These are phyloP conservation scores for Parnassius apollo DNA, from an alignment of 2,888 invertebrate genomes.

Conservation along the genomic window DNA sequence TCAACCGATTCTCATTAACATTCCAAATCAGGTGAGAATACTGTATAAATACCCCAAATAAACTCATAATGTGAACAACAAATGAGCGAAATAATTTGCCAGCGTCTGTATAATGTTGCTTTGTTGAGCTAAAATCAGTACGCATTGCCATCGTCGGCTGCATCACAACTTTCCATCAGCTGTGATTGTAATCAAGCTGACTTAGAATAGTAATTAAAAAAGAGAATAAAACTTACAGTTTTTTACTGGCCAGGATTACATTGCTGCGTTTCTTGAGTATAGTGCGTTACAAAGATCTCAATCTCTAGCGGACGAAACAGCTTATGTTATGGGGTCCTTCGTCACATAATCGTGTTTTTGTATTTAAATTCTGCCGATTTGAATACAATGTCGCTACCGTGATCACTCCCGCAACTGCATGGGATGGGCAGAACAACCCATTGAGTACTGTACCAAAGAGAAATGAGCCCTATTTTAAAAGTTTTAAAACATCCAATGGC, in stretches of 20 bases:
- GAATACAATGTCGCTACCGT: constrained; percentile 78
- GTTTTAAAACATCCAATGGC: background rate
- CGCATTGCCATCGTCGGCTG: too few relatives aligned
- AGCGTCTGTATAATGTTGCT: too few relatives aligned
- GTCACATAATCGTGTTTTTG: constrained; percentile 79
- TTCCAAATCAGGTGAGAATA: too few relatives aligned
- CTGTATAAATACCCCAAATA: too few relatives aligned
- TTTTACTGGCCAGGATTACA: constrained; percentile 13
- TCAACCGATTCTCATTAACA: too few relatives aligned
- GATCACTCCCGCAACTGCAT: constrained; percentile 60
- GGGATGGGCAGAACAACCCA: constrained; percentile 59
- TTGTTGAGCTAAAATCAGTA: too few relatives aligned
- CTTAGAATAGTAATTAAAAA: too few relatives aligned
- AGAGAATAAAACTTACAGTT: too few relatives aligned
- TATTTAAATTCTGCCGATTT: constrained; percentile 77
- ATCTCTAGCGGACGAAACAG: constrained; percentile 63
- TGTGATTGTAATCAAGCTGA: too few relatives aligned
- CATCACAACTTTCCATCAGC: too few relatives aligned
- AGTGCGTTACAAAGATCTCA: constrained; percentile 65
- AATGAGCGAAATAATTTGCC: too few relatives aligned
- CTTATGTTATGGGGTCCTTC: constrained; percentile 59
- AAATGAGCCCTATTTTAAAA: constrained; percentile 15
- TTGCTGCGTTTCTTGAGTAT: constrained; percentile 33
- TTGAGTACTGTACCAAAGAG: constrained; percentile 30
- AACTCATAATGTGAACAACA: too few relatives aligned